A percentile compares a stretch with the other conserved stretches of the same genome.
Conservation (phyloP, 1,140 invertebrate genomes). For the Zaprionus capensis region DNA sequence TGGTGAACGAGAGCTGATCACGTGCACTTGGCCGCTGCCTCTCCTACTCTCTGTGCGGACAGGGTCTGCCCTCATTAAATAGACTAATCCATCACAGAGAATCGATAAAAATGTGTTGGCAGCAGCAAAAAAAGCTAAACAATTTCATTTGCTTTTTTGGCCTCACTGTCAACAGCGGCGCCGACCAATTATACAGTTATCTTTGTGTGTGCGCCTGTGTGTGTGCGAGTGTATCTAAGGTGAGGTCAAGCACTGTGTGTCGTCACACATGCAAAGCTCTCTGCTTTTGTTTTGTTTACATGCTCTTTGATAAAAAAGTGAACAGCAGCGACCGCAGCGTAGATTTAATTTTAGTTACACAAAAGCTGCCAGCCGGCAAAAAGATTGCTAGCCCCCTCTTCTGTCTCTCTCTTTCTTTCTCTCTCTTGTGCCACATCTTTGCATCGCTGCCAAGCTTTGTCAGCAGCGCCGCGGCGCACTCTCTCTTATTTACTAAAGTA, state of each 20-base stretch:
- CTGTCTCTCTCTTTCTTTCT: background rate
- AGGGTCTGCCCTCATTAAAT: constrained; percentile 9
- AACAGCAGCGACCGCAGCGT: constrained; percentile 12
- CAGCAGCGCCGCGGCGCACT: constrained; percentile 6
- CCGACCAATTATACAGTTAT: constrained; percentile 48
- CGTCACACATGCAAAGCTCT: constrained; percentile 29
- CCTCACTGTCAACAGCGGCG: constrained; percentile 66
- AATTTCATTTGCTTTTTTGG: constrained; percentile 51
- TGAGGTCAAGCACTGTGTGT: constrained; percentile 60
- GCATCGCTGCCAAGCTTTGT: constrained; percentile 9
- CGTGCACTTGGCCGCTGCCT: background rate
- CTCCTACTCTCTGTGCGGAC: too few species aligned
- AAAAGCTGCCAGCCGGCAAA: constrained; percentile 36
- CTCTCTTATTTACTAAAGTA: constrained; percentile 28
- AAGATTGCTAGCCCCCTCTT: constrained; percentile 7
- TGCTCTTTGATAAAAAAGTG: constrained; percentile 42
- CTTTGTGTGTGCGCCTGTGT: constrained; percentile 2
- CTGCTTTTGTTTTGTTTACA: constrained; percentile 36
- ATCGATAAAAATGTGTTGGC: constrained; percentile 48
- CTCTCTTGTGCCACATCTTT: background rate
- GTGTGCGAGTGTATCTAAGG: constrained; percentile 19
- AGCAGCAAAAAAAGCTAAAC: constrained; percentile 30
- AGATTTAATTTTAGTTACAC: constrained; percentile 46
- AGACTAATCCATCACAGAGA: constrained; percentile 36
- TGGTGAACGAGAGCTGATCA: constrained; percentile 29